These are phyloP conservation scores for Keiferia lycopersicella DNA, from an alignment of 2,888 invertebrate species.

Conservation along the genomic window DNA sequence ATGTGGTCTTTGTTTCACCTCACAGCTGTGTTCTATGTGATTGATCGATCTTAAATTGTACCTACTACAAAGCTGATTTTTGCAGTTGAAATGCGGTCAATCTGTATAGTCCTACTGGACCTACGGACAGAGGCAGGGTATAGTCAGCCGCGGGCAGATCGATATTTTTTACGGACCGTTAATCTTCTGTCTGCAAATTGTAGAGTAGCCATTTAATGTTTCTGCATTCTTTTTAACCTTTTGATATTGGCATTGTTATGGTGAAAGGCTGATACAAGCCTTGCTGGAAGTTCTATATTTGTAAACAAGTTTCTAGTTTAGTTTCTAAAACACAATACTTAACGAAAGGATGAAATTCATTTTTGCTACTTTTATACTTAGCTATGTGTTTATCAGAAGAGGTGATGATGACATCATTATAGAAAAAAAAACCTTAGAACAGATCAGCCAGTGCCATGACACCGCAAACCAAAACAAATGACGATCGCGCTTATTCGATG, in stretches of 20 bases:
- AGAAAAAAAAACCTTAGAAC: too few relatives aligned
- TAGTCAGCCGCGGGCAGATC: slow-evolving; percentile 18
- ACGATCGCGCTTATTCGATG: not conserved
- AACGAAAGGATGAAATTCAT: too few relatives aligned
- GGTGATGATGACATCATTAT: too few relatives aligned
- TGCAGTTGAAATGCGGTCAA: not conserved
- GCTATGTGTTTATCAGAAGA: too few relatives aligned
- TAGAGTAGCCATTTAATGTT: slow-evolving; percentile 14
- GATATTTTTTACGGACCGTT: slow-evolving; percentile 32
- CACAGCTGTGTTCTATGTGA: too few relatives aligned
- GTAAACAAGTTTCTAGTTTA: too few relatives aligned
- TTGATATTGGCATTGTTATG: not conserved
- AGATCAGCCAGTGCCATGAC: not conserved
- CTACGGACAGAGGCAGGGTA: not conserved
- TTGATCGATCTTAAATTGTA: too few relatives aligned
- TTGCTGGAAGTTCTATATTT: too few relatives aligned
- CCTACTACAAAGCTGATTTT: too few relatives aligned
- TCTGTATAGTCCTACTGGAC: not conserved
- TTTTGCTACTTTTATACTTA: too few relatives aligned
- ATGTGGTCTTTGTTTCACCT: too few relatives aligned
- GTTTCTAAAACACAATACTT: too few relatives aligned
- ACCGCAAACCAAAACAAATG: slow-evolving; percentile 19
- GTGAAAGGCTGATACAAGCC: not conserved
- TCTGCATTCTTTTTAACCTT: slow-evolving; percentile 9
- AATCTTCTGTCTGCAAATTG: slow-evolving; percentile 39